phyloP scores from a whole-genome alignment of 2,888 invertebrate genomes.

The Scaptomyza reducta region DNA sequence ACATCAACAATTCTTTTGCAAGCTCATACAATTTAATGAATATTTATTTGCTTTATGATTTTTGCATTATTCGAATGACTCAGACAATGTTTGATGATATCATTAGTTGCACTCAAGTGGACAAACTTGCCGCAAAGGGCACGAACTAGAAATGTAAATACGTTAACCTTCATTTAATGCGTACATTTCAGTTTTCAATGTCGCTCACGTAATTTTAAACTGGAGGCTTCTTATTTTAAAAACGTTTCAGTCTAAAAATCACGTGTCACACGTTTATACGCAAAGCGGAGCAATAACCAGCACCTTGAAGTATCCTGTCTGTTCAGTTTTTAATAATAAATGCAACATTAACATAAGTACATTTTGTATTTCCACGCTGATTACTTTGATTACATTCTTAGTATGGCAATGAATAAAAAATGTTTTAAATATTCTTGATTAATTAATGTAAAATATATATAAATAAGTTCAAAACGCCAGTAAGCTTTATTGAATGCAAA shows the following conservation, averaged over 20 bases:
- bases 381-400: not conserved
- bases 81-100: conserved; percentile 16
- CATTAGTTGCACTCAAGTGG: conserved; percentile 9
- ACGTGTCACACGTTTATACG: not conserved
- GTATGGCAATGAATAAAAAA: not conserved
- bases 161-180: conserved; percentile 47
- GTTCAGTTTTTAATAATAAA: conserved; percentile 23
- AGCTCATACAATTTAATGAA: conserved; percentile 46
- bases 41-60: not conserved
- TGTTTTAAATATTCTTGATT: conserved; percentile 21
- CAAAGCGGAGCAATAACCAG: conserved; percentile 30
- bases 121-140: conserved; percentile 8
- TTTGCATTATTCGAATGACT: not conserved
- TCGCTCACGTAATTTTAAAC: conserved; percentile 58
- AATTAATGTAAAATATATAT: conserved; percentile 33
- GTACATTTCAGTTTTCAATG: conserved; percentile 51
- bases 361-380: not conserved
- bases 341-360: conserved; percentile 44
- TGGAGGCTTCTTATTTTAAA: conserved; percentile 13
- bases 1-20: conserved; percentile 21
- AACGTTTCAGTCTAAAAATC: conserved; percentile 24
- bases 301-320: conserved; percentile 16
- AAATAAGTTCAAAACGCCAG: conserved; percentile 4
- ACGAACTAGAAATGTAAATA: conserved; percentile 30
- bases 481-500: conserved; percentile 39